Evolutionary conservation across 2,888 invertebrate genomes (phyloP), one percentile per base, ranked within the genome.

Genomic region (Diplazon laetatorius): DNA sequence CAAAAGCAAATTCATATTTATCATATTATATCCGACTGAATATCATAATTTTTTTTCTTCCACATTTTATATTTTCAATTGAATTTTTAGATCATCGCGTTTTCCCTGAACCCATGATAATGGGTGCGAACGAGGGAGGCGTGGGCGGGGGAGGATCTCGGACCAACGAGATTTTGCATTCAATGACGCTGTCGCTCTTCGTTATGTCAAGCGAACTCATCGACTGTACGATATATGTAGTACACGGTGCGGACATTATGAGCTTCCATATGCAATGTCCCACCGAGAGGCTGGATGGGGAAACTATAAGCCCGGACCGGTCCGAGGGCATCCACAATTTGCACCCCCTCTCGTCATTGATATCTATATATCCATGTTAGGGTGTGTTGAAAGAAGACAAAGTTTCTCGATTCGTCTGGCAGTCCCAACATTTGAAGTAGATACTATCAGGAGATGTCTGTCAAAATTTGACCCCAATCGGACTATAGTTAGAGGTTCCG

Each of bases 111-210:
- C 30, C 44, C 44, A 72, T 63, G 39, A 35, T 69, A 69, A 73
- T 69, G 42, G 73, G 59, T 16, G 46, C 6, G 6, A 8, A 44
- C 35, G 5, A 44, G n/a, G 50, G 39, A 18, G 52, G 35, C 30
- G 12, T 30, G 25, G 20, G n/a, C 22, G n/a, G 42, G 16, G 5
- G 8, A 39, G 39, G 39, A 16, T 50, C 25, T 73, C 62, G 57
- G n/a, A 57, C 65, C 65, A 50, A 63, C 55, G 66, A 30, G 39
- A 75, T 75, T 78, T 78, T 63, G 35, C 62, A 57, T 74, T 78
- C 39, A 68, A 75, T 71, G 39, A 55, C 60, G 62, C 75, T 75
- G 78, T 78, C 78, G 71, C 75, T 78, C 75, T 72, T 78, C 78
- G 75, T 78, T 75, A 78, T 50, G 71, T 72, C 75, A 30, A 22